These are phyloP conservation scores for Bombus breviceps DNA, from an alignment of 1,140 invertebrate species.

Conservation along the genomic window DNA sequence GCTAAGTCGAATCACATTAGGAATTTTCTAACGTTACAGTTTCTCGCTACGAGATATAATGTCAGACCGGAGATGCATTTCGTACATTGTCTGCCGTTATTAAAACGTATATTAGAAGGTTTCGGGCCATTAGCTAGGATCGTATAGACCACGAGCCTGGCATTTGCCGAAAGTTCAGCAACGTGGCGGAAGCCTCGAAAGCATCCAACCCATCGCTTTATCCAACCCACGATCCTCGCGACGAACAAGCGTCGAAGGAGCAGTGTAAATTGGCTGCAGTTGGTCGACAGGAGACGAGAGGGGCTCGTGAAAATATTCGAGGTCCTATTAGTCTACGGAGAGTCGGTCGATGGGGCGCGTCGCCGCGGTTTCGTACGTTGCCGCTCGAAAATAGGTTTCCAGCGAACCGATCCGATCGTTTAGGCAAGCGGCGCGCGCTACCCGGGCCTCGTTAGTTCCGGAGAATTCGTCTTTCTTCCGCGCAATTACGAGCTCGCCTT, in stretches of 20 bases:
- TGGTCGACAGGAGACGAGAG: background rate
- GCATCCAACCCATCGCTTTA: too few relatives aligned
- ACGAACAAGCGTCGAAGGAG: background rate
- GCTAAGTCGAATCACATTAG: too few relatives aligned
- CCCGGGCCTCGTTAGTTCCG: conserved; percentile 70
- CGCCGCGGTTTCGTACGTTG: background rate
- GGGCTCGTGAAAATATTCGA: conserved; percentile 28
- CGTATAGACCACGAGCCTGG: conserved; percentile 15
- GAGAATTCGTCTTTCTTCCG: conserved; percentile 66
- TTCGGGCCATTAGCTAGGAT: background rate
- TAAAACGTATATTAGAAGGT: conserved; percentile 20
- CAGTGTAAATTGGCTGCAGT: conserved; percentile 35
- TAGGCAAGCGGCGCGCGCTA: conserved; percentile 24
- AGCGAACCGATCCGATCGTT: conserved; percentile 42
- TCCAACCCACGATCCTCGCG: background rate
- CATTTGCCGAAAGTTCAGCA: conserved; percentile 64
- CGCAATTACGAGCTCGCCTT: conserved; percentile 57
- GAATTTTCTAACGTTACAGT: too few relatives aligned
- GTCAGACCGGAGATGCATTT: too few relatives aligned
- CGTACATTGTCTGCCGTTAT: background rate
- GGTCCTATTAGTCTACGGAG: conserved; percentile 21
- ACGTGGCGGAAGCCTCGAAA: too few relatives aligned
- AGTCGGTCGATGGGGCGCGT: background rate
- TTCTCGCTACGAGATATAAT: too few relatives aligned
- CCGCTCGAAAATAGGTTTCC: conserved; percentile 39